These are phyloP conservation scores for Proctacanthus coquilletti DNA, from an alignment of 1,140 invertebrate genomes.

Conservation along the genomic window DNA sequence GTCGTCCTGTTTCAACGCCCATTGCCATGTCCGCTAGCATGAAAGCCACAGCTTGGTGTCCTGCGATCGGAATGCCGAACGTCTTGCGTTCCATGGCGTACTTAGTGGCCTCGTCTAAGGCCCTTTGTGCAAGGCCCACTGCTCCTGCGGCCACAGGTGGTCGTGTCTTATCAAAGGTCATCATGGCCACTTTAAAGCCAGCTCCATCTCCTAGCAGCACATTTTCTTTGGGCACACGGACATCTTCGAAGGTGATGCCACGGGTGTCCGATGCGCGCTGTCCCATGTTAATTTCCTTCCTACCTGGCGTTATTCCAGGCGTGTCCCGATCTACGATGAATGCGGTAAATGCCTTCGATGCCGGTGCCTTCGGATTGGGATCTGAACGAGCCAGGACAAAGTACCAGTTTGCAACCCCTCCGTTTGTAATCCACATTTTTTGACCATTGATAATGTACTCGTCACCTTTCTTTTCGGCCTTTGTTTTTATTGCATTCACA, in stretches of 20 bases:
- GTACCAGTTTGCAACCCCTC: conserved; percentile 87
- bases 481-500: conserved; percentile 72
- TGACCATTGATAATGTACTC: conserved; percentile 87
- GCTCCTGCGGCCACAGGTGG: conserved; percentile 50
- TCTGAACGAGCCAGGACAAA: conserved; percentile 82
- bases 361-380: conserved; percentile 70
- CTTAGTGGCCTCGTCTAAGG: conserved; percentile 69
- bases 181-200: conserved; percentile 57
- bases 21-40: conserved; percentile 77
- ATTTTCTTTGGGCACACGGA: conserved; percentile 49
- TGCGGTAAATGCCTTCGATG: conserved; percentile 79
- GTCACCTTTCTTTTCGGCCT: conserved; percentile 80
- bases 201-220: conserved; percentile 37
- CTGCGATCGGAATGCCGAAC: conserved; percentile 53
- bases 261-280: conserved; percentile 74
- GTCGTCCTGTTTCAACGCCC: conserved; percentile 55
- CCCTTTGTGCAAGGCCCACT: conserved; percentile 54
- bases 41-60: conserved; percentile 67
- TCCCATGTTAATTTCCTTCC: conserved; percentile 83
- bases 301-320: conserved; percentile 64
- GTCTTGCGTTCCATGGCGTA: conserved; percentile 65
- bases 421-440: conserved; percentile 98
- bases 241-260: conserved; percentile 65
- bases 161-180: conserved; percentile 46
- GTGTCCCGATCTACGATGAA: conserved; percentile 83